Base-by-base conservation (phyloP, 1,140 invertebrate species). In the Diplogasteroides magnus region DNA sequence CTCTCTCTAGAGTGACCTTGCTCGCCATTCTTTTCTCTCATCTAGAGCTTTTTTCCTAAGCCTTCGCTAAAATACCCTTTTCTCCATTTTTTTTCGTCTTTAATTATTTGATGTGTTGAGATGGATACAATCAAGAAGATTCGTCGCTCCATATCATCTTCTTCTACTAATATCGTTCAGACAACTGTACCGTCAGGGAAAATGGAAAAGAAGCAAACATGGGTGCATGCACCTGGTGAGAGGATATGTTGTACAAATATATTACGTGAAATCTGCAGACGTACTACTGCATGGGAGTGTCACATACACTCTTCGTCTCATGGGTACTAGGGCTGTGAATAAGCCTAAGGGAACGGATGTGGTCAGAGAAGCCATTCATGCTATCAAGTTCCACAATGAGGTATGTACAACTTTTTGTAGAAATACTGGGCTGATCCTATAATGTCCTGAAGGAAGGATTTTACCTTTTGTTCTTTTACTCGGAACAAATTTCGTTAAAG, bases 261-360 rank as follows among this genome's bases (percentile, higher is more conserved):
- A 14, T 62, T 62, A 25, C 19, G 13, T 57, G 55, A 25, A 2
- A 25, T 59, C 73, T 77, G 61, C 59, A 79, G 78, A 77, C 64
- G 68, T 69, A 28, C 65, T 79, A 11, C 70, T 74, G 29, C 71
- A 80, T 60, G 78, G 77, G 0, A 37, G 73, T 2, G 78, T 80
- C n/a, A 71, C 76, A 69, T 80, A 80, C 69, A 58, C 67, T 14
- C 77, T 79, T 6, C 74, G 68, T 61, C 74, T 81, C 59, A 61
- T 80, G 14, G 78, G 78, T 14, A 61, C 70, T 26, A 76, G 62
- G 14, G 77, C 77, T 67, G 79, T 81, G 19, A n/a, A 32, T 27
- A 71, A 75, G 48, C 61, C 77, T 2, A 80, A 80, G 60, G 78
- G 78, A 25, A 77, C 61, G 0, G 65, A 79, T 27, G 61, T 73